phyloP scores from a whole-genome alignment of 1,140 invertebrate species.

The Tribolium castaneum region DNA sequence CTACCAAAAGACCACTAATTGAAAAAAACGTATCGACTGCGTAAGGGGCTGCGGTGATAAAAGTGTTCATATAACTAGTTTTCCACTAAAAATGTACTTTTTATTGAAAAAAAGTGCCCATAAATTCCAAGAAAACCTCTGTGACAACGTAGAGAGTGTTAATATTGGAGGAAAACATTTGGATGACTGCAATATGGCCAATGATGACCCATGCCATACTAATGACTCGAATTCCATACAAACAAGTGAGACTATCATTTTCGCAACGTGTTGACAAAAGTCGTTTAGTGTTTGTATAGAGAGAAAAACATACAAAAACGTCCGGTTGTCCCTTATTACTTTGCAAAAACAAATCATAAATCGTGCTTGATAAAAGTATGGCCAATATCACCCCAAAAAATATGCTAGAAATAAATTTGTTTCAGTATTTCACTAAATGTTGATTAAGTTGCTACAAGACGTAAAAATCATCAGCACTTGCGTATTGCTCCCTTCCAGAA shows the following conservation, averaged over 20 bases:
- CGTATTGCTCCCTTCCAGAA: background rate
- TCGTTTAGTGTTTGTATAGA: constrained; percentile 60
- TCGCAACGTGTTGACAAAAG: constrained; percentile 55
- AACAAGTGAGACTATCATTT: constrained; percentile 61
- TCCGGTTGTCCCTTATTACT: constrained; percentile 38
- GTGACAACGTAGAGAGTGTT: constrained; percentile 47
- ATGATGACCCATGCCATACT: constrained; percentile 77
- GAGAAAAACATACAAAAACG: constrained; percentile 59
- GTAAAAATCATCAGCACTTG: background rate
- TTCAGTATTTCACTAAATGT: background rate
- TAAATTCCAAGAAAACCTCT: constrained; percentile 18
- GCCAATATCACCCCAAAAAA: constrained; percentile 28
- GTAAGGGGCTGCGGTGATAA: constrained; percentile 63
- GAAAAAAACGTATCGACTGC: constrained; percentile 71
- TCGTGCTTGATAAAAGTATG: constrained; percentile 36
- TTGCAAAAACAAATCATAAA: constrained; percentile 46
- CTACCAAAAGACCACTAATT: constrained; percentile 68
- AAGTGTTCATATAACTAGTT: constrained; percentile 52
- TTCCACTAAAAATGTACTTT: constrained; percentile 59
- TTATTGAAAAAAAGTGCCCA: background rate
- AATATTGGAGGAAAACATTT: constrained; percentile 43
- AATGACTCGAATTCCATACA: constrained; percentile 71
- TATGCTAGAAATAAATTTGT: constrained; percentile 34
- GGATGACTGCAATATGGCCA: constrained; percentile 66
- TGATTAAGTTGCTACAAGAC: background rate